Evolutionary conservation across 2,113 vertebrate genomes (phyloP).

Genomic region (Chionis minor): DNA sequence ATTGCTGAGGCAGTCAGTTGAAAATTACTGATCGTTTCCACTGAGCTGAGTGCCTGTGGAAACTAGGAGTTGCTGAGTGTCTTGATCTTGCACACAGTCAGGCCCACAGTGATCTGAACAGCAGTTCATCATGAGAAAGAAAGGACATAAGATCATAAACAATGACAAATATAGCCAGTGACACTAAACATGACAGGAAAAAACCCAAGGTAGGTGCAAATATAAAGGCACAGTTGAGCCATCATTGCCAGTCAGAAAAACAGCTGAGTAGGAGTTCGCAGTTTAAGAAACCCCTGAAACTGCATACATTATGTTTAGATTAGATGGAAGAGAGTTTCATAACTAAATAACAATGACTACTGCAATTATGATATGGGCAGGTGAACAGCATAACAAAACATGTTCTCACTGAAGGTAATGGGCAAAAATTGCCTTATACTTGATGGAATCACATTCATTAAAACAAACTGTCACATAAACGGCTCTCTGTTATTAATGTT

Average conservation of each 20-base stretch:
- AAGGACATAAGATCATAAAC: slow-evolving; percentile 11
- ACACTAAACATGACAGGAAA: slow-evolving; percentile 20
- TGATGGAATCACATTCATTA: not conserved
- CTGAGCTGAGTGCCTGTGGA: not conserved
- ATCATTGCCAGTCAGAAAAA: slow-evolving; percentile 51
- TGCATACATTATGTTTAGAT: slow-evolving; percentile 63
- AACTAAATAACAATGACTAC: slow-evolving; percentile 34
- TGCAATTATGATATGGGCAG: slow-evolving; percentile 28
- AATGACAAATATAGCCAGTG: slow-evolving; percentile 16
- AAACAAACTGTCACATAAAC: not conserved
- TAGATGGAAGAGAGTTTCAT: slow-evolving; percentile 49
- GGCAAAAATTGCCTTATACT: not conserved
- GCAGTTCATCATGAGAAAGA: not conserved
- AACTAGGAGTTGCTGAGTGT: not conserved
- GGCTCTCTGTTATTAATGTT: not conserved
- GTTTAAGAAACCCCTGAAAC: slow-evolving; percentile 64
- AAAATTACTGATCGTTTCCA: slow-evolving; percentile 1
- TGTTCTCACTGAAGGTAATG: not conserved
- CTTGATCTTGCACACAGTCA: not conserved
- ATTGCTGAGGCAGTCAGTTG: not conserved
- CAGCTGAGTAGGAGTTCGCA: slow-evolving; percentile 55
- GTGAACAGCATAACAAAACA: slow-evolving; percentile 1
- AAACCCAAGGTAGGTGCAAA: not conserved
- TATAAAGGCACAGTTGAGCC: slow-evolving; percentile 27
- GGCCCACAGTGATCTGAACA: not conserved